Percentiles rank a stretch among this genome's conserved stretches.
phyloP scores from a whole-genome alignment of 1,140 invertebrate species.

The Drosophila pseudoobscura region DNA sequence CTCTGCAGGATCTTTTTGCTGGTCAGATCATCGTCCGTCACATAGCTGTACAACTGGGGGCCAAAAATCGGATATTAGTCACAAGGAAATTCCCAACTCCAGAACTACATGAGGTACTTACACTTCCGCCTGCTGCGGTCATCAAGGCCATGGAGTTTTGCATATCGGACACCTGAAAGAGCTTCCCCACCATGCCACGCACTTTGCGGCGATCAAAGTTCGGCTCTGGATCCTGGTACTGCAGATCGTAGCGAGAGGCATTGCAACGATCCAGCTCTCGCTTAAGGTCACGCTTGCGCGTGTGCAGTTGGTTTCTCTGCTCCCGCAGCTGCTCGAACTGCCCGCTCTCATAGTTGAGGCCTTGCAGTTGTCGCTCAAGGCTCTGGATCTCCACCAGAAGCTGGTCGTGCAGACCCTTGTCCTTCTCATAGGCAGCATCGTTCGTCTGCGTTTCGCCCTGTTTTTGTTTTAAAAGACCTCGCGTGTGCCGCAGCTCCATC shows the following conservation, averaged over 20 bases:
- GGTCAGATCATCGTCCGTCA: constrained; percentile 94
- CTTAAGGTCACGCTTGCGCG: constrained; percentile 83
- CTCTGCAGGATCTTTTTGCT: constrained; percentile 93
- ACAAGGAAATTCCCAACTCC: neutral
- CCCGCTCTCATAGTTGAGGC: constrained; percentile 88
- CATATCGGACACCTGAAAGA: constrained; percentile 91
- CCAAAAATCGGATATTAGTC: neutral
- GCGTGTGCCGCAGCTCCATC: constrained; percentile 90
- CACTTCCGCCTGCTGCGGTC: constrained; percentile 92
- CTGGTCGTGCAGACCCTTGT: constrained; percentile 87
- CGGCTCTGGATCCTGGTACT: constrained; percentile 89
- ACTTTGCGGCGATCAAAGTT: constrained; percentile 92
- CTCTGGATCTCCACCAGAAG: constrained; percentile 86
- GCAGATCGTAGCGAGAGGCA: constrained; percentile 87
- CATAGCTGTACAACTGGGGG: constrained; percentile 93
- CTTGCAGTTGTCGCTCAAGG: constrained; percentile 71
- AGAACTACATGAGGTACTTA: constrained; percentile 81
- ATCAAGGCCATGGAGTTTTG: constrained; percentile 92
- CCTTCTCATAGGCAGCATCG: constrained; percentile 89
- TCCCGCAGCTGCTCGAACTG: constrained; percentile 85
- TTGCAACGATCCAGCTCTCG: constrained; percentile 59
- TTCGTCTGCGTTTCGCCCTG: constrained; percentile 88
- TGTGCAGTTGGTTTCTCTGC: constrained; percentile 84
- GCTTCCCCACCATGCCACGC: constrained; percentile 90
- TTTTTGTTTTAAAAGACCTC: constrained; percentile 88